Percentiles rank a stretch among this genome's conserved stretches.
Conservation (phyloP, 2,888 invertebrate genomes). For the Atethmia centrago region DNA sequence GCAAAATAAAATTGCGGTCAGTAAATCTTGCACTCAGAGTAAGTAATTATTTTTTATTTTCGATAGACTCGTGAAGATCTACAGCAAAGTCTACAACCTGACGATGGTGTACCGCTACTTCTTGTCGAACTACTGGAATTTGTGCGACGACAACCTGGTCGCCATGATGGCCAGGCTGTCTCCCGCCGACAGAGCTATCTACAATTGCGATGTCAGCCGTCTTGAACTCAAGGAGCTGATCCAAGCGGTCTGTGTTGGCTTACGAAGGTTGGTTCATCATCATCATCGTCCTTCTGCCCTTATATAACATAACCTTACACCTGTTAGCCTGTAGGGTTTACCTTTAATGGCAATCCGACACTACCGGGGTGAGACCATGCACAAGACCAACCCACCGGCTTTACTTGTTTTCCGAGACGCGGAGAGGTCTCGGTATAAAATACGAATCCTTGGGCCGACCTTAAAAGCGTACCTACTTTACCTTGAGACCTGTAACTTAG, state of each 20-base stretch:
- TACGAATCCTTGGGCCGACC: too few species aligned
- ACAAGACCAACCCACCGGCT: neutral
- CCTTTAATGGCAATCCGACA: neutral
- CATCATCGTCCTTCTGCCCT: too few species aligned
- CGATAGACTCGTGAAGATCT: constrained; percentile 19
- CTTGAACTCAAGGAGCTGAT: fast-evolving
- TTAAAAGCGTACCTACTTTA: too few species aligned
- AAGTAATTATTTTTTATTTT: neutral
- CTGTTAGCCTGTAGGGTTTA: neutral
- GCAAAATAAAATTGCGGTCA: neutral
- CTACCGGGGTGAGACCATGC: too few species aligned
- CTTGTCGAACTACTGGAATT: constrained; percentile 34
- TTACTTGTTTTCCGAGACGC: neutral
- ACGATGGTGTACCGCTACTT: constrained; percentile 38
- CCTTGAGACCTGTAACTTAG: too few species aligned
- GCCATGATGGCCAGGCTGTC: constrained; percentile 37
- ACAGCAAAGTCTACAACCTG: constrained; percentile 19
- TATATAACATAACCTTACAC: neutral
- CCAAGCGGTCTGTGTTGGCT: neutral
- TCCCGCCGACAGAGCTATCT: constrained; percentile 34
- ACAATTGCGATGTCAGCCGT: constrained; percentile 6
- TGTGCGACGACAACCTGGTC: constrained; percentile 32
- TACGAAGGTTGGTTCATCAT: constrained; percentile 21
- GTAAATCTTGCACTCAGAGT: neutral
- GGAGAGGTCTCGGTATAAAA: neutral